Percentiles rank a stretch among this genome's conserved stretches.
phyloP scores from a whole-genome alignment of 2,888 invertebrate species.

The Stenodera caucasica region DNA sequence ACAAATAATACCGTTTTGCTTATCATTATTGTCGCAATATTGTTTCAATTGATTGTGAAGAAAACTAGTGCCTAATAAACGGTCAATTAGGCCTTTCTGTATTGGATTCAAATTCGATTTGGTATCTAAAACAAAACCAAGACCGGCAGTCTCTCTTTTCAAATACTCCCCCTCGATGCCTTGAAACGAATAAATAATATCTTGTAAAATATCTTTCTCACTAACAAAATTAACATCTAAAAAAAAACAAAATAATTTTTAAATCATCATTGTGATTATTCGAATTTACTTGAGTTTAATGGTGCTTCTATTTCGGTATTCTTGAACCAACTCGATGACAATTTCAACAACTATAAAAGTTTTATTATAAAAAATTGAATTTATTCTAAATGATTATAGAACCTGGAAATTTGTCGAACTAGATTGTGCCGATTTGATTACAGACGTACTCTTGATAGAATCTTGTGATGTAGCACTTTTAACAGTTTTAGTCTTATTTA shows the following conservation, averaged over 20 bases:
- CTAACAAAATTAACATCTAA: constrained; percentile 30
- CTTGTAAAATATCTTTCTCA: constrained; percentile 64
- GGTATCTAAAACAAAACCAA: constrained; percentile 64
- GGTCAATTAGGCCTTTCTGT: constrained; percentile 66
- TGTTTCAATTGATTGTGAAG: constrained; percentile 77
- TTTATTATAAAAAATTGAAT: neutral
- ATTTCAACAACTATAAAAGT: constrained; percentile 13
- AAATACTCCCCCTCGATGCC: constrained; percentile 82
- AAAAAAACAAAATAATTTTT: neutral
- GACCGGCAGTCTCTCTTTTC: constrained; percentile 65
- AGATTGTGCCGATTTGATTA: constrained; percentile 21
- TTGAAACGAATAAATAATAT: constrained; percentile 83
- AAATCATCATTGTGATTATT: neutral
- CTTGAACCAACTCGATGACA: constrained; percentile 14
- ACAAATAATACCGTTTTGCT: constrained; percentile 70
- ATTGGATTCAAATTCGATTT: constrained; percentile 58
- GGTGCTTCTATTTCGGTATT: constrained; percentile 18
- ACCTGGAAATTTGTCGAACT: constrained; percentile 16
- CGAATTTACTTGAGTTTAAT: constrained; percentile 27
- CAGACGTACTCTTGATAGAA: constrained; percentile 38
- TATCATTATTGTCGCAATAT: constrained; percentile 74
- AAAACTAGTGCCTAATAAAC: constrained; percentile 83
- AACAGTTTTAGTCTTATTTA: constrained; percentile 35
- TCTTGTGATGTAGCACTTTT: constrained; percentile 41
- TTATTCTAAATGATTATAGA: neutral